Evolutionary conservation across 2,113 vertebrate species (phyloP).

Genomic region (Nansenia antarctica): DNA sequence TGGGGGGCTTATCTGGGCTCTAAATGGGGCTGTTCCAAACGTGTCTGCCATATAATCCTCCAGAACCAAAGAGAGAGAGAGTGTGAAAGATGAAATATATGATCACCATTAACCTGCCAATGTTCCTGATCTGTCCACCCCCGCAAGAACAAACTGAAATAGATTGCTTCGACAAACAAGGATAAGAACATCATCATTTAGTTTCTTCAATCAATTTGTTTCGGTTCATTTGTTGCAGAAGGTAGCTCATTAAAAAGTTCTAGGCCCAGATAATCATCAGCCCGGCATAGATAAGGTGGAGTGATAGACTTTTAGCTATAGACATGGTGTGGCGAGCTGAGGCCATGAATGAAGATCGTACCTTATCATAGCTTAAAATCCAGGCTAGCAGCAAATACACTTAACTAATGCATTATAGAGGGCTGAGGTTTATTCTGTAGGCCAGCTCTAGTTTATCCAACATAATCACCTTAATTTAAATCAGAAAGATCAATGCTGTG

Average conservation of each 20-base stretch:
- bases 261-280: no score
- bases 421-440: no score
- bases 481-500: no score
- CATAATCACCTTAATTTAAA: no score
- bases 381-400: background rate
- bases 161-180: slow-evolving; percentile 44
- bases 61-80: slow-evolving; percentile 29
- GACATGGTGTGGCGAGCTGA: no score
- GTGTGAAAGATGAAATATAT: slow-evolving; percentile 32
- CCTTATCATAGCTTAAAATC: background rate
- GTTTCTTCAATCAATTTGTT: background rate
- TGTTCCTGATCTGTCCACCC: slow-evolving; percentile 35
- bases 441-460: no score
- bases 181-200: slow-evolving; percentile 33
- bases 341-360: no score
- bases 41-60: background rate
- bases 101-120: slow-evolving; percentile 53
- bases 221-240: background rate
- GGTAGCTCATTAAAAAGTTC: background rate
- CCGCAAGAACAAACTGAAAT: slow-evolving; percentile 23
- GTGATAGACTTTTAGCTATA: no score
- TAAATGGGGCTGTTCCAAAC: no score
- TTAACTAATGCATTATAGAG: no score
- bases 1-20: no score
- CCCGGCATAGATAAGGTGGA: no score